These are phyloP conservation scores for Neomonachus schauinslandi DNA, from an alignment of 2,113 vertebrate species.

Conservation along the genomic window DNA sequence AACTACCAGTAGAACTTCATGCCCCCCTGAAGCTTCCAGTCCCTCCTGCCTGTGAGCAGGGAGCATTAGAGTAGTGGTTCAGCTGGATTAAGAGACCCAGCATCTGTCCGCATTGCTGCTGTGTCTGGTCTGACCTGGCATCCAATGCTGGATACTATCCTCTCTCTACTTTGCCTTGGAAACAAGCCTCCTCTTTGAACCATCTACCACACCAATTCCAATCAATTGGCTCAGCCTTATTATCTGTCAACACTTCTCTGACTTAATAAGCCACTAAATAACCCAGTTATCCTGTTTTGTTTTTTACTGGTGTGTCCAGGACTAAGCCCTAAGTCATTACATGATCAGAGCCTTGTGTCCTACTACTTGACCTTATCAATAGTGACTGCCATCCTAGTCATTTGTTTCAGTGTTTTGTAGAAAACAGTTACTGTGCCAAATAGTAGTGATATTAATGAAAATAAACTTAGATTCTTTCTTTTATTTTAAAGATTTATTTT, in stretches of 20 bases:
- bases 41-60: accelerated
- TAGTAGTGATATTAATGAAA: background rate
- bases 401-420: background rate
- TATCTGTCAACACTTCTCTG: background rate
- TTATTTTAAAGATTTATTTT: background rate
- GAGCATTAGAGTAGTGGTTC: background rate
- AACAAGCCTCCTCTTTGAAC: background rate
- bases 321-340: background rate
- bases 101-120: accelerated
- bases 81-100: background rate
- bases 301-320: background rate
- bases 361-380: background rate
- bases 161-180: background rate
- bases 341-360: background rate
- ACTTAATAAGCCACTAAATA: background rate
- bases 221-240: background rate
- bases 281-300: background rate
- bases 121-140: background rate
- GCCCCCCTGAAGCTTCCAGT: accelerated
- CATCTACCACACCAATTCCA: background rate
- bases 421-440: background rate
- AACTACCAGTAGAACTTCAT: background rate
- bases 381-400: background rate
- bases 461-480: background rate
- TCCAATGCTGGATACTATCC: too few relatives aligned